A percentile compares a stretch with the other conserved stretches of the same genome.
Evolutionary conservation across 2,113 vertebrate species (phyloP).

Genomic region (Polyodon spathula): DNA sequence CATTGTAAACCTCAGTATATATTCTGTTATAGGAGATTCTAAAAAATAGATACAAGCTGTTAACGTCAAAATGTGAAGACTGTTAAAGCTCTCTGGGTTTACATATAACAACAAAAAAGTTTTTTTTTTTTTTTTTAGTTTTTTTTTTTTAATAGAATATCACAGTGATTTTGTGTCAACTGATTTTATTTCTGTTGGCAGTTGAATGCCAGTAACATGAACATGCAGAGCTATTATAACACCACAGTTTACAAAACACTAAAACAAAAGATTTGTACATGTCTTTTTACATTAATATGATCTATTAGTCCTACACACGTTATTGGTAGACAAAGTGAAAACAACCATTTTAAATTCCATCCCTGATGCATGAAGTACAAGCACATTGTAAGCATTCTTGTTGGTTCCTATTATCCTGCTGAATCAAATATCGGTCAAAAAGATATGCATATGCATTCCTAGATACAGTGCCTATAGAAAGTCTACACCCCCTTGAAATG

Average conservation of each 20-base stretch:
- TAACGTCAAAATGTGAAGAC: no score
- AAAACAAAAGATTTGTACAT: slow-evolving; percentile 23
- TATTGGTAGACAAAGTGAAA: background rate
- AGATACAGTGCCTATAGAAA: background rate
- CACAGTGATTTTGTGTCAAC: slow-evolving; percentile 18
- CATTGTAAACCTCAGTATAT: no score
- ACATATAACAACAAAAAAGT: no score
- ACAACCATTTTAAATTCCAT: slow-evolving; percentile 8
- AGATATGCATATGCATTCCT: background rate
- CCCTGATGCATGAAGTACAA: slow-evolving; percentile 1
- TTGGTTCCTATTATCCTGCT: background rate
- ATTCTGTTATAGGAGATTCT: no score
- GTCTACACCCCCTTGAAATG: no score
- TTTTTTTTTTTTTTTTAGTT: no score
- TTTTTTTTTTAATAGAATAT: slow-evolving; percentile 11
- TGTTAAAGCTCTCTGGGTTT: no score
- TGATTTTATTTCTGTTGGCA: slow-evolving; percentile 24
- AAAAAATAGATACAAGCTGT: no score
- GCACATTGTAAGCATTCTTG: slow-evolving; percentile 4
- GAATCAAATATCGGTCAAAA: background rate
- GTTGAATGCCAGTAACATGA: slow-evolving; percentile 29
- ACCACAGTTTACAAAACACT: slow-evolving; percentile 28
- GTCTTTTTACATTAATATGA: slow-evolving; percentile 12
- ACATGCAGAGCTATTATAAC: slow-evolving; percentile 41
- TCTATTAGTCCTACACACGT: slow-evolving; percentile 10